Conservation (phyloP, 1,140 invertebrate species). For the Manduca sexta region DNA sequence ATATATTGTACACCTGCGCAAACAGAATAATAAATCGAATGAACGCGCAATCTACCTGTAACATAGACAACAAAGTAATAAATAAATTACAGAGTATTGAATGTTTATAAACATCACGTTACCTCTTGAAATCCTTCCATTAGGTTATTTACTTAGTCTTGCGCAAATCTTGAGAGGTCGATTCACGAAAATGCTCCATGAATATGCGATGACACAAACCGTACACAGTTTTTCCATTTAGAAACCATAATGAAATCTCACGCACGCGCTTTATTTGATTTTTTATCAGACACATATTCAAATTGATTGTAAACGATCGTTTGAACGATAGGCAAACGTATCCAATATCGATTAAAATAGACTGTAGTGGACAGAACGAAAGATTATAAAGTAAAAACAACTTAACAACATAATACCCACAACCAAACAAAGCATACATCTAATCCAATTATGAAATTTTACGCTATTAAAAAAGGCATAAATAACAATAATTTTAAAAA, state of each 20-base stretch:
- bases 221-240: conserved; percentile 71
- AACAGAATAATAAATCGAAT: no score
- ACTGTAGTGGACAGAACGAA: no score
- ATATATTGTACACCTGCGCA: neutral
- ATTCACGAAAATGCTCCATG: conserved; percentile 69
- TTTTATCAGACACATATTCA: conserved; percentile 37
- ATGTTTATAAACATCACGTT: conserved; percentile 41
- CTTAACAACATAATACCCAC: no score
- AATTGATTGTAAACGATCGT: conserved; percentile 1
- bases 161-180: conserved; percentile 64
- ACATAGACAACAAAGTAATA: conserved; percentile 22
- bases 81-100: conserved; percentile 27
- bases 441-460: no score
- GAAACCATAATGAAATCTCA: conserved; percentile 63
- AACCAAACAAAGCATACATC: no score
- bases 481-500: no score
- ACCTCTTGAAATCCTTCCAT: conserved; percentile 53
- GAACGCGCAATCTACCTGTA: no score
- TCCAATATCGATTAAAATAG: no score
- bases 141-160: conserved; percentile 58
- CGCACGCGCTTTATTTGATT: conserved; percentile 52
- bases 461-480: no score
- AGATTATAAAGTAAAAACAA: no score
- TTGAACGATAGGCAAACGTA: neutral
- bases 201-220: conserved; percentile 71